Conservation (phyloP, 2,888 invertebrate species). For the Drosophila incognita region DNA sequence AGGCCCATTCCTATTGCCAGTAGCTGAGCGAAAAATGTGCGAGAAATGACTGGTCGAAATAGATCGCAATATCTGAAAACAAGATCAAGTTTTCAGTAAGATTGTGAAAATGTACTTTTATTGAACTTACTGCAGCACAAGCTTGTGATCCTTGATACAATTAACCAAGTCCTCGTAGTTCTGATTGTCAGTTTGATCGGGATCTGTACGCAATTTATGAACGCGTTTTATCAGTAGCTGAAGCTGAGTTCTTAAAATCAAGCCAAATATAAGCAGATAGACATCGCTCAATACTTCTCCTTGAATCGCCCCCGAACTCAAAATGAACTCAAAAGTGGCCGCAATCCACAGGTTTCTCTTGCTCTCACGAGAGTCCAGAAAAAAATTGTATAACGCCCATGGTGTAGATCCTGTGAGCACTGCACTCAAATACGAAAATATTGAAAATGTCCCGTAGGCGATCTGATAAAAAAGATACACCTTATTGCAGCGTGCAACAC, state of each 20-base stretch:
- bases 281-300: slow-evolving; percentile 24
- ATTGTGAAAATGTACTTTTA: background rate
- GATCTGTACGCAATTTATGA: slow-evolving; percentile 24
- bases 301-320: too few species aligned
- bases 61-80: slow-evolving; percentile 38
- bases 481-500: slow-evolving; percentile 33
- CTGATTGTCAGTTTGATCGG: slow-evolving; percentile 3
- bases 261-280: slow-evolving; percentile 18
- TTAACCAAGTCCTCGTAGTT: slow-evolving; percentile 35
- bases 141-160: slow-evolving; percentile 49
- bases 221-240: slow-evolving; percentile 28
- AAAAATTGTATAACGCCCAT: slow-evolving; percentile 40
- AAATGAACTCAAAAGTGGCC: background rate
- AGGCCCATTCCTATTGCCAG: slow-evolving; percentile 47
- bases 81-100: background rate
- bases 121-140: slow-evolving; percentile 33
- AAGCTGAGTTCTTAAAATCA: slow-evolving; percentile 37
- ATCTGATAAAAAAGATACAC: slow-evolving; percentile 17
- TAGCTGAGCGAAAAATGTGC: slow-evolving; percentile 50
- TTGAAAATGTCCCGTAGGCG: slow-evolving; percentile 4
- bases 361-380: slow-evolving; percentile 24
- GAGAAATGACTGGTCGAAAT: slow-evolving; percentile 45
- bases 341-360: slow-evolving; percentile 21
- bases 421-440: slow-evolving; percentile 9
- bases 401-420: slow-evolving; percentile 14